Percentiles rank a stretch among this genome's conserved stretches.
Evolutionary conservation across 30 jellyfish, hydroid and myxozoan species (phyloP).

Genomic region (Hydractinia symbiolongicarpus): DNA sequence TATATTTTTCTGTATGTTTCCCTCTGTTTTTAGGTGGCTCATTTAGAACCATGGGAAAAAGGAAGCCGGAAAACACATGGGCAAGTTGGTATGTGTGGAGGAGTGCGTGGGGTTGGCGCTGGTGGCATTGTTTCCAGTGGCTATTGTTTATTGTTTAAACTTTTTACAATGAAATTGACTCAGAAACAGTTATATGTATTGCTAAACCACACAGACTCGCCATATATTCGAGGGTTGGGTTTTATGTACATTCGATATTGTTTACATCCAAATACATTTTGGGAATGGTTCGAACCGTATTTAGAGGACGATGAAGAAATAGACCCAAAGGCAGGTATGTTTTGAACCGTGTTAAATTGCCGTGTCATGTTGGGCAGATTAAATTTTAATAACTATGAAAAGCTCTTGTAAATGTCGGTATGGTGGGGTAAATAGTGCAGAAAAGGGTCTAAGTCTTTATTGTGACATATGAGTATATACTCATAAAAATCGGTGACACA

Average conservation of each 20-base stretch:
- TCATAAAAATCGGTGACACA: too few species aligned
- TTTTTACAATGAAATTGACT: conserved; percentile 83
- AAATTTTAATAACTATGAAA: too few species aligned
- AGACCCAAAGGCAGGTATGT: conserved; percentile 43
- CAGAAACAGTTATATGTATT: conserved; percentile 66
- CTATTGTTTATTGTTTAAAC: conserved; percentile 74
- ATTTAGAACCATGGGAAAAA: conserved; percentile 98
- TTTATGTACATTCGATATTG: conserved; percentile 93
- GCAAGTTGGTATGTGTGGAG: conserved; percentile 99
- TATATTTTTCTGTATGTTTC: neutral
- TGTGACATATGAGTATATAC: too few species aligned
- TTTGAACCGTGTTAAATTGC: neutral
- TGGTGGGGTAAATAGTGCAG: too few species aligned
- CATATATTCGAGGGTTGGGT: conserved; percentile 92
- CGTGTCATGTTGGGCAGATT: too few species aligned
- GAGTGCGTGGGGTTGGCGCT: conserved; percentile 99
- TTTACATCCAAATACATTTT: conserved; percentile 66
- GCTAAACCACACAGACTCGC: conserved; percentile 84
- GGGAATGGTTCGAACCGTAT: conserved; percentile 96
- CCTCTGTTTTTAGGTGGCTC: conserved; percentile 67
- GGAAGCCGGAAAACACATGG: conserved; percentile 98
- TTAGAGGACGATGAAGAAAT: conserved; percentile 95
- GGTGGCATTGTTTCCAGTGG: conserved; percentile 97
- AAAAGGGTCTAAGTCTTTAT: too few species aligned
- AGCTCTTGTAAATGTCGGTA: too few species aligned